Evolutionary conservation across 2,888 invertebrate species (phyloP).

Genomic region (Polymixis flavicincta): DNA sequence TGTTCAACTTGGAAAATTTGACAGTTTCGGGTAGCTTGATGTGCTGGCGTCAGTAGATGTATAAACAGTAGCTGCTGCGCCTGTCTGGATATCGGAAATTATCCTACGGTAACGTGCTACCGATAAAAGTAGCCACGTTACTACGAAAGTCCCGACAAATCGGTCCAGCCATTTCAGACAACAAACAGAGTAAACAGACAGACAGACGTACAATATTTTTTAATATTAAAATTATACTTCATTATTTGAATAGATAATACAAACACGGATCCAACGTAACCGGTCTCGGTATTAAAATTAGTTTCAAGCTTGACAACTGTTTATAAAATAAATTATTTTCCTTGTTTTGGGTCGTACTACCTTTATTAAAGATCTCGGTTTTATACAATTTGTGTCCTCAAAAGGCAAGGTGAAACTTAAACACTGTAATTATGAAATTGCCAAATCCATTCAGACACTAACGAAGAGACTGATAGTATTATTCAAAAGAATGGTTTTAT

Average conservation of each 20-base stretch:
- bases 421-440: conserved; percentile 4
- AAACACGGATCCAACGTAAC: not conserved
- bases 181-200: no score
- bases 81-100: no score
- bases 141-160: no score
- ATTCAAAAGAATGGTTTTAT: conserved; percentile 26
- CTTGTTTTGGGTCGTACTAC: not conserved
- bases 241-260: not conserved
- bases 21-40: no score
- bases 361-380: not conserved
- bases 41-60: no score
- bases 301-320: not conserved
- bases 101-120: no score
- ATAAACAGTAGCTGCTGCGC: no score
- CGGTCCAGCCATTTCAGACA: no score
- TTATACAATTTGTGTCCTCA: not conserved
- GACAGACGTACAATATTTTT: no score
- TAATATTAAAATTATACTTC: no score
- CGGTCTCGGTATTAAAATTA: not conserved
- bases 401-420: conserved; percentile 19
- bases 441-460: conserved; percentile 10
- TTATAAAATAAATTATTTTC: conserved; percentile 8
- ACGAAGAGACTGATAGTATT: conserved; percentile 14
- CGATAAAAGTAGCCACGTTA: no score
- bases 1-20: no score